phyloP scores from a whole-genome alignment of 2,797 vertebrate species.

The Clarias pachynema region DNA sequence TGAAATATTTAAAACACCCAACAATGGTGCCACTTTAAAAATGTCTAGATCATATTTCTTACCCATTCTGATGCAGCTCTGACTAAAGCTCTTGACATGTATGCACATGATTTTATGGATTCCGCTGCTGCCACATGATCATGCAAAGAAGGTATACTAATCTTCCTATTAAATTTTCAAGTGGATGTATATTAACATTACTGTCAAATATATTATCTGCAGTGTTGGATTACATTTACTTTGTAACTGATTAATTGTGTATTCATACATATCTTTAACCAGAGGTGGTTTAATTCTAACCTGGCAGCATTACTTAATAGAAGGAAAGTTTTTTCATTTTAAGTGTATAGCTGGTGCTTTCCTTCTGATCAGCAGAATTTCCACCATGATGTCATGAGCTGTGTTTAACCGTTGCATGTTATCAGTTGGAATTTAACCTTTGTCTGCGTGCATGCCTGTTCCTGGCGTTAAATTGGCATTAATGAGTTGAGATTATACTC shows the following conservation, averaged over 20 bases:
- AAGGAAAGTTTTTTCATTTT: neutral
- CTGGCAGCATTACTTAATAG: neutral
- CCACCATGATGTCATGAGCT: slow-evolving; percentile 19
- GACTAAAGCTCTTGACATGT: neutral
- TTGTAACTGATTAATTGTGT: neutral
- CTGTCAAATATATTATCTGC: neutral
- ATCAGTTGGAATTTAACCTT: slow-evolving; percentile 44
- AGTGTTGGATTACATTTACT: too few species aligned
- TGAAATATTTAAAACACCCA: neutral
- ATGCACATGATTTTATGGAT: neutral
- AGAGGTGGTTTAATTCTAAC: neutral
- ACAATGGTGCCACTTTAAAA: neutral
- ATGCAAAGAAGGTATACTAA: neutral
- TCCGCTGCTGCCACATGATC: neutral
- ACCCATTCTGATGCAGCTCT: neutral
- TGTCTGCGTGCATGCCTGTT: neutral
- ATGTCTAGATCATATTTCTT: neutral
- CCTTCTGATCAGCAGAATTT: neutral
- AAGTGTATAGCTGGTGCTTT: neutral
- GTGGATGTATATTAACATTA: neutral
- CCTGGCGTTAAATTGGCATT: neutral
- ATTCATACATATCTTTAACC: neutral
- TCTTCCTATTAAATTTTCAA: neutral
- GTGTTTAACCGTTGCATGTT: neutral
- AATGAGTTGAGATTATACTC: neutral